These are phyloP conservation scores for Knipowitschia caucasica DNA, from an alignment of 2,797 vertebrate species.

Conservation along the genomic window DNA sequence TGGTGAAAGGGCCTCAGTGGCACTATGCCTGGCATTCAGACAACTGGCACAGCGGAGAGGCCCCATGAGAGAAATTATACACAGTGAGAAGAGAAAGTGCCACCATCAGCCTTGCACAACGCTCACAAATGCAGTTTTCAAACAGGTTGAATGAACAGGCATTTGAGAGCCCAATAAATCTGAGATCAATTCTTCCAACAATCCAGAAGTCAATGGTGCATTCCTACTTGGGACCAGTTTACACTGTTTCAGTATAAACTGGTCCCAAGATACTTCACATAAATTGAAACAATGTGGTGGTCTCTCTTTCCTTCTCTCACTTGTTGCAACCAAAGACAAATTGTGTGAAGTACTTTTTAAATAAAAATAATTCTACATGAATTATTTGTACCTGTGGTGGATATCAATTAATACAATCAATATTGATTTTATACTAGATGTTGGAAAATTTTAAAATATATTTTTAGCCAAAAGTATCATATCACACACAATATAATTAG, in stretches of 20 bases:
- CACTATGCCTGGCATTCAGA: slow-evolving; percentile 69
- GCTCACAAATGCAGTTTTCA: slow-evolving; percentile 56
- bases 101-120: slow-evolving; percentile 51
- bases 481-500: too few relatives aligned
- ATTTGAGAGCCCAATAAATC: neutral
- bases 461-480: too few relatives aligned
- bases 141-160: slow-evolving; percentile 32
- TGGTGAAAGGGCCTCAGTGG: slow-evolving; percentile 72
- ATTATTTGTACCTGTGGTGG: neutral
- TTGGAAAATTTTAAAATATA: too few relatives aligned
- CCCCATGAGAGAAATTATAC: slow-evolving; percentile 70
- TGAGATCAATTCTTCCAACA: neutral
- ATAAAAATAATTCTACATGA: too few relatives aligned
- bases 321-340: too few relatives aligned
- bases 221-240: neutral
- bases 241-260: neutral
- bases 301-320: too few relatives aligned
- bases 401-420: neutral
- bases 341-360: too few relatives aligned
- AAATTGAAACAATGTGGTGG: too few relatives aligned
- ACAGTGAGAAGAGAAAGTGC: slow-evolving; percentile 64
- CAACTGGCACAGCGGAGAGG: slow-evolving; percentile 66
- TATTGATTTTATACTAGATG: too few relatives aligned
- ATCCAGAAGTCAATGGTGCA: neutral
- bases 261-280: neutral